Evolutionary conservation across 2,113 vertebrate genomes (phyloP).

Genomic region (Gavialis gangeticus): DNA sequence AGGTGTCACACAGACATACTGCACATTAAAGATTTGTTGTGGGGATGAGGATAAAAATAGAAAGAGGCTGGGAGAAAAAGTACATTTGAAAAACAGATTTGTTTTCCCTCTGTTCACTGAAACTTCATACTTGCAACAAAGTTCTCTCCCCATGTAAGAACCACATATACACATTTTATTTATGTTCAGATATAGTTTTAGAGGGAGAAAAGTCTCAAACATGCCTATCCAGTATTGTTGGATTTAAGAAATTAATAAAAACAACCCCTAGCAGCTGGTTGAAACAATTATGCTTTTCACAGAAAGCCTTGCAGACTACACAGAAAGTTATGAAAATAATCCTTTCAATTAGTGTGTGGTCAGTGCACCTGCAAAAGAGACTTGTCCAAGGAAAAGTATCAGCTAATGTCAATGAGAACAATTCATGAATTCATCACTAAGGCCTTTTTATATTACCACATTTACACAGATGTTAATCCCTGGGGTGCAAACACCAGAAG

Average conservation of each 20-base stretch:
- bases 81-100: conserved; percentile 16
- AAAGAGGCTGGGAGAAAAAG: conserved; percentile 45
- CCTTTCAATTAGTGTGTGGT: conserved; percentile 89
- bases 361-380: conserved; percentile 86
- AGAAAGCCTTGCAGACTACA: conserved; percentile 82
- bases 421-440: conserved; percentile 82
- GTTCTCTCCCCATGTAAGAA: conserved; percentile 21
- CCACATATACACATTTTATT: conserved; percentile 42
- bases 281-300: conserved; percentile 84
- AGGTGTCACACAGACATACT: conserved; percentile 68
- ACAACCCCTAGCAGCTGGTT: conserved; percentile 82
- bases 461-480: conserved; percentile 86
- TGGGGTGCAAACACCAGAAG: conserved; percentile 79
- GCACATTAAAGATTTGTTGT: conserved; percentile 61
- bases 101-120: conserved; percentile 25
- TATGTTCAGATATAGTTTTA: conserved; percentile 35
- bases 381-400: conserved; percentile 82
- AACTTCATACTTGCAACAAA: conserved; percentile 53
- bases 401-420: conserved; percentile 81
- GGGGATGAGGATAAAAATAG: conserved; percentile 71
- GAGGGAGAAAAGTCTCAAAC: conserved; percentile 66
- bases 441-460: conserved; percentile 78
- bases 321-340: conserved; percentile 89
- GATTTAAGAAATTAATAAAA: conserved; percentile 83
- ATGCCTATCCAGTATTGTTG: conserved; percentile 76